Conservation (phyloP, 35 echinoderm and acorn worm genomes). For the Lytechinus variegatus region DNA sequence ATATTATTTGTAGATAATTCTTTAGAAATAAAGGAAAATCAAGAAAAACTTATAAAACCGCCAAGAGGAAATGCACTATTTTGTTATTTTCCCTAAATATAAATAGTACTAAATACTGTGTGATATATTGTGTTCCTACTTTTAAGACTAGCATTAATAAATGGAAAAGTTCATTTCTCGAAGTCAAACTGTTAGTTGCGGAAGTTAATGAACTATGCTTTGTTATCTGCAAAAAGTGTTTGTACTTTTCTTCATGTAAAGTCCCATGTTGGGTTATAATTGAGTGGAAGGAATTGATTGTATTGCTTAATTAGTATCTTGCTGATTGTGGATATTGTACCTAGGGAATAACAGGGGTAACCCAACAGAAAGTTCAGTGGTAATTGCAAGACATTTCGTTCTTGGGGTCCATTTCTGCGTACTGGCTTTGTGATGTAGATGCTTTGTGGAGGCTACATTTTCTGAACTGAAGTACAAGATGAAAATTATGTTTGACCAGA, state of each 20-base stretch:
- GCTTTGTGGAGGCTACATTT: neutral
- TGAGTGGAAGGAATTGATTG: constrained; percentile 10
- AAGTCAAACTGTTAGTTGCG: neutral
- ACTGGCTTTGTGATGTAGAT: neutral
- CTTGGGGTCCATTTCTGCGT: too few relatives aligned
- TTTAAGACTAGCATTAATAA: too few relatives aligned
- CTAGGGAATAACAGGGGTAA: neutral
- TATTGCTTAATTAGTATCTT: neutral
- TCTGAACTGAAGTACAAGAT: neutral
- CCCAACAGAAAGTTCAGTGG: neutral
- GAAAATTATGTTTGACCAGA: neutral
- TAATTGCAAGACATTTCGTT: neutral
- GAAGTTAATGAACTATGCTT: constrained; percentile 13
- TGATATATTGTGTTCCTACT: too few relatives aligned
- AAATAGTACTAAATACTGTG: too few relatives aligned
- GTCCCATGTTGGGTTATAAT: neutral
- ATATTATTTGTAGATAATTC: too few relatives aligned
- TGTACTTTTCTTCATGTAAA: neutral
- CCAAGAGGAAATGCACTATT: too few relatives aligned
- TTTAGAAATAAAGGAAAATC: too few relatives aligned
- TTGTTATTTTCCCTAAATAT: too few relatives aligned
- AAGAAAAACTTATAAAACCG: too few relatives aligned
- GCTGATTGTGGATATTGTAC: neutral
- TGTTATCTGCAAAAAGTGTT: neutral
- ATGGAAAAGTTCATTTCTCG: neutral